Evolutionary conservation across 2,113 vertebrate species (phyloP).

Genomic region (Edolisoma coerulescens): DNA sequence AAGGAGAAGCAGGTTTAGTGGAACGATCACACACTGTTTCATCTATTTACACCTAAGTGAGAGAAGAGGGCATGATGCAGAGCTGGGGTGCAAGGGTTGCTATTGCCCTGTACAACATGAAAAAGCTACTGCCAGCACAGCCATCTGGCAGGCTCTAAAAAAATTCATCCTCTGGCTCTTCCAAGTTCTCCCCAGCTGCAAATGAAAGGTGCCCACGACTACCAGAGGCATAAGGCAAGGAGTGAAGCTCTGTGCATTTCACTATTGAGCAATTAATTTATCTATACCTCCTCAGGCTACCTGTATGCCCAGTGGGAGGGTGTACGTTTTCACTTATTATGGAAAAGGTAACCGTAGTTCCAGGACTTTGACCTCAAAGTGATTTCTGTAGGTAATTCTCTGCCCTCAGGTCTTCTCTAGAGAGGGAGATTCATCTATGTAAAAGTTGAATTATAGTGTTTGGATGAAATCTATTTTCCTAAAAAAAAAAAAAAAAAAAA

Average conservation of each 20-base stretch:
- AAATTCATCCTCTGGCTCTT: not conserved
- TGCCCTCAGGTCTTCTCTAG: constrained; percentile 12
- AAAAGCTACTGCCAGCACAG: not conserved
- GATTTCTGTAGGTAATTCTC: constrained; percentile 36
- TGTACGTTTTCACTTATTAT: constrained; percentile 13
- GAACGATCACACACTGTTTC: not conserved
- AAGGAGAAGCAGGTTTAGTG: not conserved
- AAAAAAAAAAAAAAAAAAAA: not conserved
- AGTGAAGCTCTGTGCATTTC: not conserved
- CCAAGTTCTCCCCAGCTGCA: not conserved
- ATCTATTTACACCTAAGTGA: not conserved
- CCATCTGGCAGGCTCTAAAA: not conserved
- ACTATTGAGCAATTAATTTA: constrained; percentile 10
- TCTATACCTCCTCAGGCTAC: constrained; percentile 1
- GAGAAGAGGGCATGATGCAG: not conserved
- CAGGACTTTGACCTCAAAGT: constrained; percentile 35
- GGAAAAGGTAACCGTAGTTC: not conserved
- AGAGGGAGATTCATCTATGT: not conserved
- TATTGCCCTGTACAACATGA: not conserved
- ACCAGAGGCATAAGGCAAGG: not conserved
- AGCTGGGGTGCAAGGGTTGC: not conserved
- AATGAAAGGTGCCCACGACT: rapidly evolving
- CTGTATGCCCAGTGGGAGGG: not conserved
- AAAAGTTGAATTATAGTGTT: not conserved
- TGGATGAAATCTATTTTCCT: not conserved